Base-by-base conservation (phyloP, 2,113 vertebrate genomes). In the Pachypanchax playfairii region DNA sequence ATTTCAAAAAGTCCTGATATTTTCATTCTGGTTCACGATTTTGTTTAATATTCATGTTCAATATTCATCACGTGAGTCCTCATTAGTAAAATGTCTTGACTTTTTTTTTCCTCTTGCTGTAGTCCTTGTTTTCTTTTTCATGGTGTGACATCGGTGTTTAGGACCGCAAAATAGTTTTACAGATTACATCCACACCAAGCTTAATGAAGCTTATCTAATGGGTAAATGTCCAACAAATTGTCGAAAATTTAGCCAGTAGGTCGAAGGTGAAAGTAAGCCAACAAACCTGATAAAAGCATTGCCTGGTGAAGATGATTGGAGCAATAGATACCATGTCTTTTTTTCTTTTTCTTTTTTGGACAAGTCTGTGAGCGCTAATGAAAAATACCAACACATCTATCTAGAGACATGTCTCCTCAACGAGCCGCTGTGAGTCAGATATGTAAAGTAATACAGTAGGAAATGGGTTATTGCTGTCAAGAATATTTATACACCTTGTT, bases 171-270 rank as follows among this genome's bases (percentile, higher is more conserved):
- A 46, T 15, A 22, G 7, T 48, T 61, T 38, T 17, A 60, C 25
- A 14, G 24, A 20, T 20, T 12, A 10, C 21, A 22, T 22, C 29
- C 29, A 35, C 29, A 35, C 10, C 18, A 35, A 20, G 11, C n/a
- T 41, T 24, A 48, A 48, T 62, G 31, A 55, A 21, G 17, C 39
- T 9, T 21, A 28, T 63, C 25, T 36, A 63, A 49, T 29, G 20
- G 29, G 11, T 3, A 71, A 48, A 70, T 21, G 13, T 6, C 21
- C 25, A 18, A 22, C 5, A 35, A 33, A n/a, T 44, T n/a, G 26
- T 52, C 1, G 35, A 15, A 43, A 50, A 31, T 43, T 33, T 43
- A 35, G 18, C 46, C 52, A 43, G 10, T 14, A 15, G 22, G 51
- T 31, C 25, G 12, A 20, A 9, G n/a, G 13, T 35, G 36, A 56